Evolutionary conservation across 2,797 vertebrate genomes (phyloP).

Genomic region (Pipistrellus pygmaeus): DNA sequence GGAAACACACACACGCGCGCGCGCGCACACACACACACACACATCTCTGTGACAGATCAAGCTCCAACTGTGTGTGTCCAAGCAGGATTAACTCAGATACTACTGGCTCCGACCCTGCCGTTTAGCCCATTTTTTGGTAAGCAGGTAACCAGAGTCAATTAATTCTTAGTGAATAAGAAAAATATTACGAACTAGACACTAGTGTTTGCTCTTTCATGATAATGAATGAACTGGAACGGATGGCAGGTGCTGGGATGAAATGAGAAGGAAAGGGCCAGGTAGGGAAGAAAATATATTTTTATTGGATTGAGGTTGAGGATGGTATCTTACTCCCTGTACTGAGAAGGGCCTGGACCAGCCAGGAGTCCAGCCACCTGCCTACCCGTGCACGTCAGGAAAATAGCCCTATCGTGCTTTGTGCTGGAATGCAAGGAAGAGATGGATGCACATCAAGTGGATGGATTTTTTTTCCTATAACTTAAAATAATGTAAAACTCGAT

Average conservation of each 20-base stretch:
- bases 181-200: neutral
- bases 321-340: neutral
- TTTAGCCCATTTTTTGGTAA: neutral
- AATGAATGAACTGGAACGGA: neutral
- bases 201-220: neutral
- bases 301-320: neutral
- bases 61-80: neutral
- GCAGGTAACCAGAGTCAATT: neutral
- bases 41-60: neutral
- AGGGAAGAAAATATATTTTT: neutral
- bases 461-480: neutral
- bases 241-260: neutral
- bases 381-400: neutral
- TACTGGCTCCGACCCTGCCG: neutral
- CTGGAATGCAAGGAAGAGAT: neutral
- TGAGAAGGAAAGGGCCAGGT: neutral
- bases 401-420: fast-evolving
- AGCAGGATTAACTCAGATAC: neutral
- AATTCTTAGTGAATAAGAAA: neutral
- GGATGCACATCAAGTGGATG: neutral
- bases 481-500: neutral
- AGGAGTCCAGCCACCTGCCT: neutral
- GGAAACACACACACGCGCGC: neutral
- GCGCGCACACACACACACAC: neutral
- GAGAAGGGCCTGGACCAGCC: neutral